Conservation (phyloP, 30 jellyfish, hydroid and myxozoan genomes). For the Mastigias papua region DNA sequence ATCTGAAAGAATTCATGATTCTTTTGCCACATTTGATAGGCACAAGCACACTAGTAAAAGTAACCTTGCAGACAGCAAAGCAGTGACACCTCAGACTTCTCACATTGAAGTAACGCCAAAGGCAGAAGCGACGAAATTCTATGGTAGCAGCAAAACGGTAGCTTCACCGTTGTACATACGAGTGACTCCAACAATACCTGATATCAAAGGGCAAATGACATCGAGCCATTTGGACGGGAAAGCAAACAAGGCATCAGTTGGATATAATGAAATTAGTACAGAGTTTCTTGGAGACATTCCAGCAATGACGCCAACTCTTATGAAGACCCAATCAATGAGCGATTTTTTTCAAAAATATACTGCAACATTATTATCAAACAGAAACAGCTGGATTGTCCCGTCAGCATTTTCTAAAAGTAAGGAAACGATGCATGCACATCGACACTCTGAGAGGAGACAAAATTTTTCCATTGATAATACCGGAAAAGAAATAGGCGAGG, state of each 20-base stretch:
- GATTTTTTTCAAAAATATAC: background rate
- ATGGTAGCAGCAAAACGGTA: background rate
- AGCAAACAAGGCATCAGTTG: background rate
- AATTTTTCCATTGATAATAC: no score
- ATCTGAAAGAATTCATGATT: no score
- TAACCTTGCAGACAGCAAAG: no score
- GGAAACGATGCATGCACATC: background rate
- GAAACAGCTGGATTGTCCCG: background rate
- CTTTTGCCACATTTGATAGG: no score
- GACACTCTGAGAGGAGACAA: background rate
- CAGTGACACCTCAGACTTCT: background rate
- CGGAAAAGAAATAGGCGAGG: no score
- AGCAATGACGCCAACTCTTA: background rate
- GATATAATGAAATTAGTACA: no score
- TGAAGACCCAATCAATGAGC: background rate
- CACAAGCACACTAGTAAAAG: no score
- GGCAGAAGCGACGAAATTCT: background rate
- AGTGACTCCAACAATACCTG: background rate
- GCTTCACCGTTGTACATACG: background rate
- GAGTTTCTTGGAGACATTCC: no score
- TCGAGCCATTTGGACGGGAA: background rate
- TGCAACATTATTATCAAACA: background rate
- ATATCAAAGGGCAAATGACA: background rate
- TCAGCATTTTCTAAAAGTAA: background rate
- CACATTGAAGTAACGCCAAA: background rate